Evolutionary conservation across 2,797 vertebrate genomes (phyloP).

Genomic region (Zenarchopterus dispar): DNA sequence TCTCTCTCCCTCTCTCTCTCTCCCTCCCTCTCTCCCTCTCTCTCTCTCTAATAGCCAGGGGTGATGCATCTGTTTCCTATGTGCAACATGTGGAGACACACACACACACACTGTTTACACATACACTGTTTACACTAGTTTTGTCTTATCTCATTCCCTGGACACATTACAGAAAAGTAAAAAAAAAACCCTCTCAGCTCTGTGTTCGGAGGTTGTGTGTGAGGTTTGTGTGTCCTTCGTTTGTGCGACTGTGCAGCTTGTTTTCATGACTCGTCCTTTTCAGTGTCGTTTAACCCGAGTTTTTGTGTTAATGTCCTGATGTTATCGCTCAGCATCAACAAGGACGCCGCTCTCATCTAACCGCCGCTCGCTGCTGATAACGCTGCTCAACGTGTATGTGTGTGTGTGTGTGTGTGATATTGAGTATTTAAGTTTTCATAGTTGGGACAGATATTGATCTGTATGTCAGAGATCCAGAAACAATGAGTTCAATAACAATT

Average conservation of each 20-base stretch:
- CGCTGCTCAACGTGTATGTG: not conserved
- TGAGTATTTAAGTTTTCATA: no score
- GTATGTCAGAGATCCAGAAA: no score
- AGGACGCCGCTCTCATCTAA: constrained; percentile 46
- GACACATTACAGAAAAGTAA: constrained; percentile 56
- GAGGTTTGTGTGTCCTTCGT: not conserved
- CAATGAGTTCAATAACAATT: no score
- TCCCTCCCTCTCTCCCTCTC: not conserved
- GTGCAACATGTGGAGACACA: constrained; percentile 46
- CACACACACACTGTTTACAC: constrained; percentile 3
- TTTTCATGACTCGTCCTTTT: constrained; percentile 61
- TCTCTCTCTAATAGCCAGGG: constrained; percentile 37
- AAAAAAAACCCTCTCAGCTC: constrained; percentile 31
- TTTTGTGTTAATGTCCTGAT: constrained; percentile 51
- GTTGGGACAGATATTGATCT: no score
- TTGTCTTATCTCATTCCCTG: constrained; percentile 57
- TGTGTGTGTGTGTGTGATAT: constrained; percentile 4
- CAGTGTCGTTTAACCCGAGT: constrained; percentile 48
- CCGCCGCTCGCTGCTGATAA: constrained; percentile 50
- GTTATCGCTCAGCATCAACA: constrained; percentile 56
- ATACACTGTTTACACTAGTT: constrained; percentile 51
- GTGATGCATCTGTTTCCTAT: constrained; percentile 76
- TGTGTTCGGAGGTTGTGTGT: constrained; percentile 6
- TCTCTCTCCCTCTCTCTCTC: no score
- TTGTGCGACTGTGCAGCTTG: constrained; percentile 27